Conservation (phyloP, 37 sponge, comb jelly and placozoan genomes). For the Diacarnus erythraeanus region DNA sequence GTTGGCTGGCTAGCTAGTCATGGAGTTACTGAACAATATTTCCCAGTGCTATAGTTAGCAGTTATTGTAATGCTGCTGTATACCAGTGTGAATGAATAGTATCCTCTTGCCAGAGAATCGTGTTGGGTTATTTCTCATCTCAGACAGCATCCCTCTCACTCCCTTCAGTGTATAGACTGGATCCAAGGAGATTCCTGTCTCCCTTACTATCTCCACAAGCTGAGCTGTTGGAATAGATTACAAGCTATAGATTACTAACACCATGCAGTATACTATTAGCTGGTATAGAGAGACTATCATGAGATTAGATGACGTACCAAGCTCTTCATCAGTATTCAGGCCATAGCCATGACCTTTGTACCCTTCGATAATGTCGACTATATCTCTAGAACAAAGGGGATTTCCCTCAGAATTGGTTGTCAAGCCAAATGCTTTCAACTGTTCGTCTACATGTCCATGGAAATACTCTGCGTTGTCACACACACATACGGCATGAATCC, state of each 20-base stretch:
- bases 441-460: constrained; percentile 58
- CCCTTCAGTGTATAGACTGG: constrained; percentile 85
- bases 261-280: neutral
- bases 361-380: constrained; percentile 81
- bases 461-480: constrained; percentile 72
- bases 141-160: constrained; percentile 80
- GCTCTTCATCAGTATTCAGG: constrained; percentile 73
- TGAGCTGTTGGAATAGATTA: constrained; percentile 3
- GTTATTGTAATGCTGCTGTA: neutral
- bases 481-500: constrained; percentile 85
- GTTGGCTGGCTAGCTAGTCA: too few species aligned
- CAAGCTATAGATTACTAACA: too few species aligned
- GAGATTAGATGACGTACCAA: constrained; percentile 19
- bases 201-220: constrained; percentile 35
- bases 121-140: constrained; percentile 61
- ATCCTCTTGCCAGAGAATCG: constrained; percentile 72
- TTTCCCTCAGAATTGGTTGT: constrained; percentile 2
- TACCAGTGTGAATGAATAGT: constrained; percentile 91
- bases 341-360: constrained; percentile 86
- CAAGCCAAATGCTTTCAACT: constrained; percentile 42
- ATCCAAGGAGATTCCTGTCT: constrained; percentile 78
- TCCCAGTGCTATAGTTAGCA: too few species aligned
- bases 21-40: too few species aligned
- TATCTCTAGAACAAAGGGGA: constrained; percentile 2
- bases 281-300: neutral